Evolutionary conservation across 2,113 vertebrate species (phyloP), one percentile per base, ranked within the genome.

Genomic region (Addax nasomaculatus): DNA sequence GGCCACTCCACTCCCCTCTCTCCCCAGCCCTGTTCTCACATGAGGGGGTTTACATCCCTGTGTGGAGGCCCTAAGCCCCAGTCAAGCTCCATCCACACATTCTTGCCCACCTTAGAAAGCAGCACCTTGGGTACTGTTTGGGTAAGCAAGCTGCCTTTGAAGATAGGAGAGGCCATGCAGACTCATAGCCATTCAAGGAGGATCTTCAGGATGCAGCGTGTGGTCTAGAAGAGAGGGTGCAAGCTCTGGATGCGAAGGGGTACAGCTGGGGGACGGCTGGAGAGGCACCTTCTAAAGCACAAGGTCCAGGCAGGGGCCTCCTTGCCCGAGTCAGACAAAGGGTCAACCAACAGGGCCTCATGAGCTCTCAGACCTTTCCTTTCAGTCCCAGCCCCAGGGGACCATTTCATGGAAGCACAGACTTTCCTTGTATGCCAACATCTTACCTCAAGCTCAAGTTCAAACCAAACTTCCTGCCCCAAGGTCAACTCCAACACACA

Each of bases 311-410:
- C 36, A 36, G 3, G 7, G 45, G 3, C 39, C 25, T 10, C 27
- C 23, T 78, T 67, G 49, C 7, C 62, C 5, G 3, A 7, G 13
- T 70, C 15, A 47, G 1, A 6, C 12, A 47, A 1, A 5, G 27
- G 19, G 36, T 60, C 49, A 33, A 1, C 21, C 49, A 43, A 1
- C 0, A 6, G 6, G 5, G n/a, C 9, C 2, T 47, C 30, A 0
- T 4, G 15, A 21, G 79, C 70, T 21, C 91, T 33, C 45, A 49
- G 79, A 11, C 6, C 36, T 83, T 19, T 23, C 53, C 2, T 29
- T 84, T 79, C 29, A 21, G 39, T 10, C 81, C 85, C 25, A 51
- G 33, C 25, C 9, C 16, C 33, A 1, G 6, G 5, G 36, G 51
- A 45, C 16, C 4, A 3, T 57, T 88, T 36, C 70, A 1, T 1